Evolutionary conservation across 2,113 vertebrate genomes (phyloP).

Genomic region (Bagarius yarrelli): DNA sequence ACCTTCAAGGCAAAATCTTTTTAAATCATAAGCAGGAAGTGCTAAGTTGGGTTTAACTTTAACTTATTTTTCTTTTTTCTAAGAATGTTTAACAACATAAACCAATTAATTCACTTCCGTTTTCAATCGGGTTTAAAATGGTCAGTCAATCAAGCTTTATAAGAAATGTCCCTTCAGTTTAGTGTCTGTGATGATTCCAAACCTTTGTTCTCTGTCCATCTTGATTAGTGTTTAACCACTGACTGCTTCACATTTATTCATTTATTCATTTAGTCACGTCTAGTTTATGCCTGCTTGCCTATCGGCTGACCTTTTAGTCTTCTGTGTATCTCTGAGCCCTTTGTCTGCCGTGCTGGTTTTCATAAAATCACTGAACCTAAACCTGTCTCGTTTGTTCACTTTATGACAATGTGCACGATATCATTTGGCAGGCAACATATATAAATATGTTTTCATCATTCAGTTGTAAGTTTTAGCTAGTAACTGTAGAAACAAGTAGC

Average conservation of each 20-base stretch:
- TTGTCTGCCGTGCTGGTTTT: background rate
- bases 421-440: background rate
- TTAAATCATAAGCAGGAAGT: background rate
- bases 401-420: background rate
- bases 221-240: conserved; percentile 3
- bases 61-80: too few species aligned
- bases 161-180: background rate
- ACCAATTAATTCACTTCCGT: background rate
- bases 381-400: background rate
- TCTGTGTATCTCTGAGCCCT: background rate
- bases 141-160: background rate
- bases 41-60: too few species aligned
- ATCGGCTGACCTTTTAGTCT: conserved; percentile 2
- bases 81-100: background rate
- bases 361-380: conserved; percentile 15
- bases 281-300: background rate
- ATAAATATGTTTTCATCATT: too few species aligned
- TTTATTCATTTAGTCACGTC: background rate
- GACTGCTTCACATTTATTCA: background rate
- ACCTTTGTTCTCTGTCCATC: background rate
- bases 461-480: too few species aligned
- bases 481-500: too few species aligned
- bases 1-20: too few species aligned
- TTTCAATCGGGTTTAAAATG: background rate
- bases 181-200: background rate